Percentiles rank a stretch among this genome's conserved stretches.
Evolutionary conservation across 2,888 invertebrate genomes (phyloP).

Genomic region (Polyploca ridens): DNA sequence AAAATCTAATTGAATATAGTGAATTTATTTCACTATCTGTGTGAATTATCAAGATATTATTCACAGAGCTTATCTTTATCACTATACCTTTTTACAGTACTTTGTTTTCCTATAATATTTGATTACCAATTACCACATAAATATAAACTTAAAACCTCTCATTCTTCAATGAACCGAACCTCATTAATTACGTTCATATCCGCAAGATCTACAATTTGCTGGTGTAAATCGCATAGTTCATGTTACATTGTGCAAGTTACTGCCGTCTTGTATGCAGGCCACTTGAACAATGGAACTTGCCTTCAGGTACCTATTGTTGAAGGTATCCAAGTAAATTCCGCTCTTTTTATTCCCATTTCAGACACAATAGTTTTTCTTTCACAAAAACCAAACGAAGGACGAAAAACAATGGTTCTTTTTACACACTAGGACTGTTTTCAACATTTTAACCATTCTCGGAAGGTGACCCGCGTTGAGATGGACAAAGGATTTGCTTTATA

Average conservation of each 20-base stretch:
- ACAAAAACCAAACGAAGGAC: conserved; percentile 7
- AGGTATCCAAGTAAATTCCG: conserved; percentile 30
- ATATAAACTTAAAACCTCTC: neutral
- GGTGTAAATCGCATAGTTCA: conserved; percentile 16
- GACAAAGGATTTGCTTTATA: neutral
- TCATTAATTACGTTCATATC: neutral
- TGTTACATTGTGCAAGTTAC: conserved; percentile 23
- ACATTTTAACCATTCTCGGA: neutral
- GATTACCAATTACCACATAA: too few species aligned
- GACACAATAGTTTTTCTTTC: conserved; percentile 33
- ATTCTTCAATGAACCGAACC: neutral
- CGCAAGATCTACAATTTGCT: neutral
- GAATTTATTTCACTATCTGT: too few species aligned
- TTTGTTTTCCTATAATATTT: too few species aligned
- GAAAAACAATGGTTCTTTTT: conserved; percentile 14
- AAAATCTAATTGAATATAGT: too few species aligned
- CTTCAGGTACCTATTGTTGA: conserved; percentile 35
- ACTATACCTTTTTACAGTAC: too few species aligned
- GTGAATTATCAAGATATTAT: too few species aligned
- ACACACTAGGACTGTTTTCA: conserved; percentile 16
- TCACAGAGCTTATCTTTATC: too few species aligned
- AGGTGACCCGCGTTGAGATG: neutral
- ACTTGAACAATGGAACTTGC: conserved; percentile 28
- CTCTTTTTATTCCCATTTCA: conserved; percentile 42
- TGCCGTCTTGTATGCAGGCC: conserved; percentile 32